phyloP scores from a whole-genome alignment of 2,113 vertebrate genomes.

The Brachirus orientalis region DNA sequence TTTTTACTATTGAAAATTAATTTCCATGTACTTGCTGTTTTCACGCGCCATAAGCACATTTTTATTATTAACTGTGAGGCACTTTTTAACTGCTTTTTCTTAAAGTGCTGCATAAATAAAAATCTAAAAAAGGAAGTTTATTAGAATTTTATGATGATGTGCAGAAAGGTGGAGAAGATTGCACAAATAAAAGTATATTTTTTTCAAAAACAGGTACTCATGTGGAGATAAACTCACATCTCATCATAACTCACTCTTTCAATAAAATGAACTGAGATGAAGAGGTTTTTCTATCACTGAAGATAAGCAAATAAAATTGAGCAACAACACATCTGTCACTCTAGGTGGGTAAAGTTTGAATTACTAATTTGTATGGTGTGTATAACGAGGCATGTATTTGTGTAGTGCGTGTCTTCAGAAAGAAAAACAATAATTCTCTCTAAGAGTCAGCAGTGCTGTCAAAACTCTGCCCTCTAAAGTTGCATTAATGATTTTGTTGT shows the following conservation, averaged over 20 bases:
- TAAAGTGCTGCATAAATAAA: neutral
- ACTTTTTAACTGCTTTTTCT: neutral
- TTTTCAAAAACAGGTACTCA: constrained; percentile 17
- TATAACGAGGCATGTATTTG: constrained; percentile 4
- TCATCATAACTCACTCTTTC: neutral
- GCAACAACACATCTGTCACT: constrained; percentile 5
- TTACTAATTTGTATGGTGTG: neutral
- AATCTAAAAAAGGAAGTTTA: neutral
- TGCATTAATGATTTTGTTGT: constrained; percentile 32
- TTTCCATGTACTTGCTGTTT: neutral
- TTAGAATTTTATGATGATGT: constrained; percentile 9
- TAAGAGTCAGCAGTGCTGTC: constrained; percentile 44
- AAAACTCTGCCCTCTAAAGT: constrained; percentile 40
- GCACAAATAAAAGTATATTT: constrained; percentile 19
- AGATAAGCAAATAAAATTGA: neutral
- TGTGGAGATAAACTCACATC: constrained; percentile 1
- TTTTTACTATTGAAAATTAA: neutral
- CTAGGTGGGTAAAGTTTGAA: too few species aligned
- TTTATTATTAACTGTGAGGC: neutral
- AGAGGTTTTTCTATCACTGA: neutral
- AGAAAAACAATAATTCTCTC: constrained; percentile 18
- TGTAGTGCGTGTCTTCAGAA: constrained; percentile 4
- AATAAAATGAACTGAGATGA: neutral
- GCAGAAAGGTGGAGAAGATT: constrained; percentile 5
- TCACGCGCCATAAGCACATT: neutral